These are phyloP conservation scores for Phylloscopus trochilus DNA, from an alignment of 2,113 vertebrate species.

Conservation along the genomic window DNA sequence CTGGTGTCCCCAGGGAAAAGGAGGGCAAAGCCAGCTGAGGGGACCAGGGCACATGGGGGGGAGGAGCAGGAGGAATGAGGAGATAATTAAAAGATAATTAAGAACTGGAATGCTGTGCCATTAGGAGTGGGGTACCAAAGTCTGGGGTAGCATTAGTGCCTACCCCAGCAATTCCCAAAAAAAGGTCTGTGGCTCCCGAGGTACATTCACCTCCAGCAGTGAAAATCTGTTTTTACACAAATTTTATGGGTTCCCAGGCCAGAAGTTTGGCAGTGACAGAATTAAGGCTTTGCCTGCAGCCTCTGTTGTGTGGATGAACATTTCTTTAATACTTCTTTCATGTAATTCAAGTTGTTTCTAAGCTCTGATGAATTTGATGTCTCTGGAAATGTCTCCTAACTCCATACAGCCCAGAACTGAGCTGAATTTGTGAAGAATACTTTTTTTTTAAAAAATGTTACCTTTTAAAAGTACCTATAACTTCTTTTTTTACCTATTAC, in stretches of 20 bases:
- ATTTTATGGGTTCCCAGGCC: not conserved
- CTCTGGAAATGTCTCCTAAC: not conserved
- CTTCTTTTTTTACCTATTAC: not conserved
- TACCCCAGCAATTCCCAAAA: not conserved
- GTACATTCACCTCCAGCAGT: rapidly evolving
- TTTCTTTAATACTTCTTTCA: not conserved
- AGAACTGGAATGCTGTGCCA: not conserved
- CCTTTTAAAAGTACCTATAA: not conserved
- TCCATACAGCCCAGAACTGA: not conserved
- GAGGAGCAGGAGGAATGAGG: not conserved
- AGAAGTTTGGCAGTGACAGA: not conserved
- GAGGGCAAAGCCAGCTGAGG: not conserved
- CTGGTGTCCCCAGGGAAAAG: not conserved
- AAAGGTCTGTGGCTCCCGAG: not conserved
- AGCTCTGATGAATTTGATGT: not conserved
- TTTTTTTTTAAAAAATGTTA: rapidly evolving
- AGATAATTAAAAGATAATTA: not conserved
- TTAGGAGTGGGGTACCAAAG: not conserved
- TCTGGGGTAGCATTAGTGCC: not conserved
- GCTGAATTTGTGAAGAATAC: not conserved
- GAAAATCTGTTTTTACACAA: not conserved
- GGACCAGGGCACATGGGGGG: not conserved
- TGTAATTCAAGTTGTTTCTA: not conserved
- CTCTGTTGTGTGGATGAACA: not conserved
- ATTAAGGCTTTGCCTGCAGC: not conserved